Conservation (phyloP, 2,113 vertebrate species). For the Gadus chalcogrammus region DNA sequence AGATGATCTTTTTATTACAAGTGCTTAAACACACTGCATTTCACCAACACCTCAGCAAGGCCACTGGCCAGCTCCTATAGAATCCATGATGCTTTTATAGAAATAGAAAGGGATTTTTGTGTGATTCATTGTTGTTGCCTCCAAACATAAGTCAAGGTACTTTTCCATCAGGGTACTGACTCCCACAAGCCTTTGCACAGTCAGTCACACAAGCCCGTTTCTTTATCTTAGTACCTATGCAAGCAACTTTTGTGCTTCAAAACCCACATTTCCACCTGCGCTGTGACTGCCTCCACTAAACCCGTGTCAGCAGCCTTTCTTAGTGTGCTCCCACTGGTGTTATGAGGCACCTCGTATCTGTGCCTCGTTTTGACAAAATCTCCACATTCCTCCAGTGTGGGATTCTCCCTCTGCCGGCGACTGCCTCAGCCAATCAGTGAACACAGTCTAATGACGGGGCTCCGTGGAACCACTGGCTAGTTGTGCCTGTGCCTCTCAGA, state of each 20-base stretch:
- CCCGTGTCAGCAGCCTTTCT: conserved; percentile 8
- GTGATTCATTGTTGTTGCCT: too few relatives aligned
- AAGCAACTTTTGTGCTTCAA: conserved; percentile 29
- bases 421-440: conserved; percentile 53
- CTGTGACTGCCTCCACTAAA: conserved; percentile 16
- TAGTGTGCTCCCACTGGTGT: conserved; percentile 3
- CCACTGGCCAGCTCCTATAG: too few relatives aligned
- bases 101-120: too few relatives aligned
- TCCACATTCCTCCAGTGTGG: conserved; percentile 29
- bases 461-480: conserved; percentile 33
- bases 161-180: neutral
- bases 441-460: conserved; percentile 45
- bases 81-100: too few relatives aligned
- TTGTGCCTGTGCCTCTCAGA: conserved; percentile 37
- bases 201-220: conserved; percentile 19
- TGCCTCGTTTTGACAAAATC: conserved; percentile 53
- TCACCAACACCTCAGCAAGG: too few relatives aligned
- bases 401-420: conserved; percentile 34
- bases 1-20: too few relatives aligned
- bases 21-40: too few relatives aligned
- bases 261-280: conserved; percentile 12
- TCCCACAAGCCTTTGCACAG: conserved; percentile 11
- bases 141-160: neutral
- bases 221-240: conserved; percentile 38
- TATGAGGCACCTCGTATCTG: conserved; percentile 3